Evolutionary conservation across 2,113 vertebrate species (phyloP), one percentile per base, ranked within the genome.

Genomic region (Ciconia maguari): DNA sequence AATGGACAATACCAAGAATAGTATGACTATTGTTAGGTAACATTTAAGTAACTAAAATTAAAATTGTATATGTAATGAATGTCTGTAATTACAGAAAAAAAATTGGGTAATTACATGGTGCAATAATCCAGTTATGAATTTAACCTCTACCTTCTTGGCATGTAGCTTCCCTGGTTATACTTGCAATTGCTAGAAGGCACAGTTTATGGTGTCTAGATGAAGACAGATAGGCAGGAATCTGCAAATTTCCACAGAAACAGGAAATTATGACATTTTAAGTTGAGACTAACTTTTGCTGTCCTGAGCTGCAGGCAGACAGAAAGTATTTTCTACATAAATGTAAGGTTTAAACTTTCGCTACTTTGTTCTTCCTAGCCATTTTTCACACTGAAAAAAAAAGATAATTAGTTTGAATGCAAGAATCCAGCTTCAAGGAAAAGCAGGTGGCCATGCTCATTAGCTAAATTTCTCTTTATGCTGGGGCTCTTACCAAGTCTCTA

Each of bases 401-500:
- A 57, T 16, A 18, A 38, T 58, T 69, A 57, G 54, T 90, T 79
- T 49, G 66, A 94, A 89, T 0, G 0, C 21, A 81, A 65, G 27
- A 82, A 46, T 24, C 36, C 32, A 69, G 41, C 42, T 77, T 70
- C 62, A 81, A 90, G 52, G 38, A 86, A 93, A 90, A 83, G 61
- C 61, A 94, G 36, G n/a, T n/a, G 19, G 22, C n/a, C 58, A 85
- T 29, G 42, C 26, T 51, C 6, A 4, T 62, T 54, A 90, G 55
- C 55, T 93, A 65, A 78, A 88, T 81, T 38, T 71, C 49, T 80
- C 72, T 57, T 95, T 65, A 75, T 9, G 7, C 32, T 75, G 58
- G 58, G 64, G 64, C 3, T 89, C 98, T 98, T 97, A 99, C 99
- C 99, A 60, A 99, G 98, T 96, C n/a, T 99, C 99, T 89, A 99